phyloP scores from a whole-genome alignment of 2,113 vertebrate genomes.

The Psammodynastes pulverulentus region DNA sequence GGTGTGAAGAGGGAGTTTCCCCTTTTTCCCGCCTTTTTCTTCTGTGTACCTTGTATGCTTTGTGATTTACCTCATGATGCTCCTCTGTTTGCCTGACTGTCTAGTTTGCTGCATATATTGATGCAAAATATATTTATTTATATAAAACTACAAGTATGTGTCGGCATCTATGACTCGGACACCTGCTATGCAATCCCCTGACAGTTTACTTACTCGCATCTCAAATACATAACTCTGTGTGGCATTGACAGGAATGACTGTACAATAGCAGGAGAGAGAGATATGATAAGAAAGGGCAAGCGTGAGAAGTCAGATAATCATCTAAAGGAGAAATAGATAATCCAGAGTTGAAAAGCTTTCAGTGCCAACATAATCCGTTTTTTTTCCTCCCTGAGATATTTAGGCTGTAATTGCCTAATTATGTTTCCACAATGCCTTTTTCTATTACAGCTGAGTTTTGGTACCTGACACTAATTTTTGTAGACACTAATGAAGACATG shows the following conservation, averaged over 20 bases:
- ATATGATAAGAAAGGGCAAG: not conserved
- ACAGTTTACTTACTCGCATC: not conserved
- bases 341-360: conserved; percentile 18
- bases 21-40: not conserved
- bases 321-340: conserved; percentile 23
- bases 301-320: not conserved
- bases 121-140: not conserved
- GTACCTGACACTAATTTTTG: conserved; percentile 49
- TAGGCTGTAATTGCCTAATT: conserved; percentile 51
- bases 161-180: not conserved
- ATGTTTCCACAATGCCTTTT: conserved; percentile 31
- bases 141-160: not conserved
- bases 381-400: conserved; percentile 29
- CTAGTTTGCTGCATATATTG: not conserved
- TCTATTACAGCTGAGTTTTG: conserved; percentile 36
- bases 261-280: not conserved
- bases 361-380: not conserved
- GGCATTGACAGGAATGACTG: not conserved
- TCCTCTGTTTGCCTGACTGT: not conserved
- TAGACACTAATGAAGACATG: conserved; percentile 45
- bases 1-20: not conserved
- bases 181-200: not conserved
- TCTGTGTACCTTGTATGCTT: not conserved
- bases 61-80: not conserved
- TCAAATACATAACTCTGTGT: not conserved